Evolutionary conservation across 2,113 vertebrate genomes (phyloP), one percentile per base, ranked within the genome.

Genomic region (Dipodomys spectabilis): DNA sequence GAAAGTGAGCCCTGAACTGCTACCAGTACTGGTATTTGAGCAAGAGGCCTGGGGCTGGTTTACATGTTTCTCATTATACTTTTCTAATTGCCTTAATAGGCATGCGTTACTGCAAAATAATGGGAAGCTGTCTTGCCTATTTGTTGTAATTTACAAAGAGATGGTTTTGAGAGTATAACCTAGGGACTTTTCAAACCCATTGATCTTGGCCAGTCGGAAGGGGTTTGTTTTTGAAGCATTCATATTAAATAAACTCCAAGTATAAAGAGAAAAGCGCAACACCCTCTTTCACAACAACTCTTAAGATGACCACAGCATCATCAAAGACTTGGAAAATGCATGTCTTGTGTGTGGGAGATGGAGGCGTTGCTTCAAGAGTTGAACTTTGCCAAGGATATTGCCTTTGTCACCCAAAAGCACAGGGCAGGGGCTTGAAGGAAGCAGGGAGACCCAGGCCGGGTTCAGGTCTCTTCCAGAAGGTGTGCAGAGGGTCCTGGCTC

Each of bases 81-180:
- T 82, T 30, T 86, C 68, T 91, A 92, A 96, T 95, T 90, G 74
- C 35, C 88, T 92, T 90, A 94, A 93, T 75, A 82, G 62, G 49
- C 49, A 16, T 9, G 27, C 2, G 60, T 85, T 57, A 44, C 19
- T 27, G 23, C 49, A 78, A 80, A 90, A 64, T 53, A 45, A 94
- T 87, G 39, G 57, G 64, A 78, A 69, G 83, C 44, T 86, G 6
- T 60, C 87, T 92, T 82, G 68, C 84, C 81, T 71, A 10, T 67
- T 88, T 74, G 82, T 49, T 82, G 49, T 82, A 73, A 96, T 78
- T 96, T 83, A 77, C 65, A 86, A 57, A 68, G 69, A 73, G 81
- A 49, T 5, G 8, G 72, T 85, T 87, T 87, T n/a, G 73, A 78
- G 84, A 78, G 15, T 35, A 16, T 35, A 82, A 82, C 32, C 32